Conservation (phyloP, 2,888 invertebrate species). For the Ormyrus thymus region DNA sequence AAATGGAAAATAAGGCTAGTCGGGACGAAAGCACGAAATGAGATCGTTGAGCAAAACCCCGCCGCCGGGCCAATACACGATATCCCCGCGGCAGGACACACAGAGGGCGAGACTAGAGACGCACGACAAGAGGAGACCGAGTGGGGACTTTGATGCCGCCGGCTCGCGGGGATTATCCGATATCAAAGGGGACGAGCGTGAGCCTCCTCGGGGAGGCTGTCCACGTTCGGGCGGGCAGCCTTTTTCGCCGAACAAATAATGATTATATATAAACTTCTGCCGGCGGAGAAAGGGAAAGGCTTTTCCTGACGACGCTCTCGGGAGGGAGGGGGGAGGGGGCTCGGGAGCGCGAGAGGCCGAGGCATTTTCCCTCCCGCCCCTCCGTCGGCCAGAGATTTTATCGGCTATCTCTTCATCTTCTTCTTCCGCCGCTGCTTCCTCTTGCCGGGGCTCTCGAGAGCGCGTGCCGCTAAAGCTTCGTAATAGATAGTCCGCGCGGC, state of each 20-base stretch:
- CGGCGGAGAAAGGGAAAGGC: not conserved
- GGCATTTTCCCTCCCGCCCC: not conserved
- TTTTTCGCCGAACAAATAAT: conserved; percentile 64
- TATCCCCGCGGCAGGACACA: not conserved
- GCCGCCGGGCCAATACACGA: no score
- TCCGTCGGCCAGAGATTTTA: not conserved
- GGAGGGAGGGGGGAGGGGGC: no score
- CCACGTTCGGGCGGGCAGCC: conserved; percentile 55
- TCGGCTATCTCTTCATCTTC: not conserved
- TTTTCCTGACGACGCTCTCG: not conserved
- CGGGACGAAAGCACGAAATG: conserved; percentile 51
- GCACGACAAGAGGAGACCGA: not conserved
- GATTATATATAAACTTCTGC: conserved; percentile 59
- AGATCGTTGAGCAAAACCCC: conserved; percentile 57
- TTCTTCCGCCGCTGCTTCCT: not conserved
- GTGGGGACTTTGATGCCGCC: conserved; percentile 56
- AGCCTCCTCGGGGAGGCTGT: conserved; percentile 60
- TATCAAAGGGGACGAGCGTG: conserved; percentile 63
- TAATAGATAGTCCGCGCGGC: no score
- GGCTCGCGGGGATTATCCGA: conserved; percentile 66
- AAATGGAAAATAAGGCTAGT: conserved; percentile 56
- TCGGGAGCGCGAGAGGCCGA: no score
- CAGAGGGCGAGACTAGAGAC: not conserved
- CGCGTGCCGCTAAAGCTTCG: no score
- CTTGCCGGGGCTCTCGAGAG: not conserved